Evolutionary conservation across 2,797 vertebrate genomes (phyloP).

Genomic region (Acipenser oxyrinchus): DNA sequence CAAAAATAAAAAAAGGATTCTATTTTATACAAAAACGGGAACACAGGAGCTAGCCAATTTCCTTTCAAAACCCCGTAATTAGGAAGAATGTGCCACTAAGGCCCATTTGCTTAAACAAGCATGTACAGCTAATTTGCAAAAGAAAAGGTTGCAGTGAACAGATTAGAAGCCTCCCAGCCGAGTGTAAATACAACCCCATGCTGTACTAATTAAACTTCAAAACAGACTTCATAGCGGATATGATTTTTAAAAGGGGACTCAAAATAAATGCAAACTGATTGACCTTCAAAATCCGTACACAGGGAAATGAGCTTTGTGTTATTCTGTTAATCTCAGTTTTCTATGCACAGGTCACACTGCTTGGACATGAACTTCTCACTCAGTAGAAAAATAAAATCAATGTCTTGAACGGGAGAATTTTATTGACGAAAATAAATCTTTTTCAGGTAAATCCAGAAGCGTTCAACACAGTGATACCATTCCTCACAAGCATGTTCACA

Average conservation of each 20-base stretch:
- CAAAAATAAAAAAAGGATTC: no score
- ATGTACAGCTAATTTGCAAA: constrained; percentile 5
- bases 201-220: constrained; percentile 4
- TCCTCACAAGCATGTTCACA: no score
- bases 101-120: neutral
- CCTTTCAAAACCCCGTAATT: neutral
- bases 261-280: neutral
- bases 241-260: neutral
- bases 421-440: no score
- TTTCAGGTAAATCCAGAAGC: no score
- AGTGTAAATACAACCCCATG: constrained; percentile 2
- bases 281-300: neutral
- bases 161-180: constrained; percentile 1
- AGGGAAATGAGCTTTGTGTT: no score
- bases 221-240: neutral
- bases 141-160: neutral
- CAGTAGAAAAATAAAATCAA: no score
- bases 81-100: neutral
- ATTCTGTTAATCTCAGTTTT: no score
- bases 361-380: no score
- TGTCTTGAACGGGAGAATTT: no score
- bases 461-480: no score
- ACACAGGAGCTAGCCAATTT: neutral
- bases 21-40: no score
- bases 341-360: no score